These are phyloP conservation scores for Psophia crepitans DNA, from an alignment of 2,113 vertebrate genomes.

Conservation along the genomic window DNA sequence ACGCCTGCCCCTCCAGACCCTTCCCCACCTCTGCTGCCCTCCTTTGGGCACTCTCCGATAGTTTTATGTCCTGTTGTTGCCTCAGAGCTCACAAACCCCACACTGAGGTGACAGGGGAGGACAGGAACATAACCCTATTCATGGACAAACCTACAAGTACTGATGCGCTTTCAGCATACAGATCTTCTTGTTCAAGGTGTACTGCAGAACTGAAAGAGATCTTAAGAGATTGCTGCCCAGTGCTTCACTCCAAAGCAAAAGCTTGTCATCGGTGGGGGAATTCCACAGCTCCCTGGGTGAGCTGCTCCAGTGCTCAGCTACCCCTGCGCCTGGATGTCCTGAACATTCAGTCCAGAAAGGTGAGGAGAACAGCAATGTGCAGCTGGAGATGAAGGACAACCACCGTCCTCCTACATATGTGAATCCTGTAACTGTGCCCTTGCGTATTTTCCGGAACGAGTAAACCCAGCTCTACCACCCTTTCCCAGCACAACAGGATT, in stretches of 20 bases:
- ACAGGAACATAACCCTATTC: not conserved
- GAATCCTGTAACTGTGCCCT: not conserved
- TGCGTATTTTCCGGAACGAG: not conserved
- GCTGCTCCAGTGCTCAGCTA: not conserved
- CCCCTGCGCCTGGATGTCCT: not conserved
- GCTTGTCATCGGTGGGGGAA: not conserved
- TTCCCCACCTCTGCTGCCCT: too few relatives aligned
- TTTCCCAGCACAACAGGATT: not conserved
- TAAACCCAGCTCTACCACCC: not conserved
- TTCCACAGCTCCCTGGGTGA: not conserved
- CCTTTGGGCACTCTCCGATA: too few relatives aligned
- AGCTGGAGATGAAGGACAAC: not conserved
- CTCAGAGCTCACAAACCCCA: not conserved
- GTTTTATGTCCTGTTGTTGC: too few relatives aligned
- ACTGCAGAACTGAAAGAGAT: not conserved
- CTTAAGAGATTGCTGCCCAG: not conserved
- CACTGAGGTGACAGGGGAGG: not conserved
- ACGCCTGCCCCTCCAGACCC: too few relatives aligned
- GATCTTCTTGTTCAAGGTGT: fast-evolving
- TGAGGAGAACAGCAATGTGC: not conserved
- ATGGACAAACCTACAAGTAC: fast-evolving
- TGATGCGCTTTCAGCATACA: fast-evolving
- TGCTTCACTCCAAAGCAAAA: not conserved
- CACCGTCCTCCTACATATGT: not conserved
- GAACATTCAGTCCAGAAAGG: not conserved